Percentiles rank a stretch among this genome's conserved stretches.
These are phyloP conservation scores for Crematogaster levior DNA, from an alignment of 2,888 invertebrate genomes.

Conservation along the genomic window DNA sequence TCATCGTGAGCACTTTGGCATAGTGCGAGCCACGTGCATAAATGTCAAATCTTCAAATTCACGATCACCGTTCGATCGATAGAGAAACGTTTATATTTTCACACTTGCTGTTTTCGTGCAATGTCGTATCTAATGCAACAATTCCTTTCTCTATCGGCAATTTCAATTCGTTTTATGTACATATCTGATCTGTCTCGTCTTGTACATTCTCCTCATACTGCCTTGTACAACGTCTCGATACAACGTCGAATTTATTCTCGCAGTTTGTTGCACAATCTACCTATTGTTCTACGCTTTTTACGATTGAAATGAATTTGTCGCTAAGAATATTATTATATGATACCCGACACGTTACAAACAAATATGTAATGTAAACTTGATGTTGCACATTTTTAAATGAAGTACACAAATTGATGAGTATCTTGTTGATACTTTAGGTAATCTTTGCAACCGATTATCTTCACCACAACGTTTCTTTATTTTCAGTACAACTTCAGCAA, in stretches of 20 bases:
- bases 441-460: conserved; percentile 2
- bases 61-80: background rate
- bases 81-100: background rate
- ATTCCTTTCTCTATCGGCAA: background rate
- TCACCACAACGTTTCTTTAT: conserved; percentile 34
- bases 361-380: background rate
- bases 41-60: conserved; percentile 40
- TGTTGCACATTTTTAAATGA: background rate
- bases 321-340: background rate
- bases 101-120: conserved; percentile 3
- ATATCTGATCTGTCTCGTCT: conserved; percentile 3
- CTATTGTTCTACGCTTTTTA: background rate
- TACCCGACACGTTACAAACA: background rate
- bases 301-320: background rate
- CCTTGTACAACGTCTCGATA: background rate
- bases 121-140: conserved; percentile 14
- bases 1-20: conserved; percentile 46
- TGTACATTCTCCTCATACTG: background rate
- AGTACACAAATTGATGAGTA: background rate
- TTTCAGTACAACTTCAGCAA: conserved; percentile 40
- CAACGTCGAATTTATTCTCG: conserved; percentile 18
- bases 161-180: background rate
- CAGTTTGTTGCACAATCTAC: background rate
- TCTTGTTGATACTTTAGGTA: background rate
- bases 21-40: background rate